Evolutionary conservation across 2,888 invertebrate genomes (phyloP).

Genomic region (Leptinotarsa tumamoca): DNA sequence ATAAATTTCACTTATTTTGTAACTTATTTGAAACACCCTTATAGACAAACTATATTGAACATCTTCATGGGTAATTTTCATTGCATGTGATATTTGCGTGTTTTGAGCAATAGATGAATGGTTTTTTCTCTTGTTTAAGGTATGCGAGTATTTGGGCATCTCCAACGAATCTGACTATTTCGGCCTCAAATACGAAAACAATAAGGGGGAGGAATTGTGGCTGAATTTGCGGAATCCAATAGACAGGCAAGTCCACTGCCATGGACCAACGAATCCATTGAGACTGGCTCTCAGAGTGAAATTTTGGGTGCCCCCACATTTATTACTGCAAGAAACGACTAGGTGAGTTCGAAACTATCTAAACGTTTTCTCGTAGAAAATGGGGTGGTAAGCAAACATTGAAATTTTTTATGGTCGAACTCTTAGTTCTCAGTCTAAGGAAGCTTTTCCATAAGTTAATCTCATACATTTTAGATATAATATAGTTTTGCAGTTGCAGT

Average conservation of each 20-base stretch:
- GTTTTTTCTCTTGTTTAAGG: slow-evolving; percentile 69
- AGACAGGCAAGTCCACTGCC: slow-evolving; percentile 74
- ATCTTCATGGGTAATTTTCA: background rate
- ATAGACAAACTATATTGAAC: too few species aligned
- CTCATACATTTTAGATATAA: too few species aligned
- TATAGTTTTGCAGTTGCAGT: too few species aligned
- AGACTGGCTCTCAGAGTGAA: slow-evolving; percentile 83
- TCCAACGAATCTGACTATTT: slow-evolving; percentile 90
- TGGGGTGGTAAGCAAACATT: too few species aligned
- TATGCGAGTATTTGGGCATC: slow-evolving; percentile 85
- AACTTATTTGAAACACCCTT: too few species aligned
- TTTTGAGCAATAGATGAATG: background rate
- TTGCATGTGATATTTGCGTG: background rate
- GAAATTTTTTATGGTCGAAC: too few species aligned
- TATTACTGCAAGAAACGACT: slow-evolving; percentile 85
- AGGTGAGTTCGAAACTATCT: slow-evolving; percentile 66
- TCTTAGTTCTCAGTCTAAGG: too few species aligned
- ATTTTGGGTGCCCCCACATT: slow-evolving; percentile 92
- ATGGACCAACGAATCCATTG: slow-evolving; percentile 72
- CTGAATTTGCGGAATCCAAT: slow-evolving; percentile 87
- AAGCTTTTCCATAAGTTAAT: too few species aligned
- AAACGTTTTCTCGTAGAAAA: too few species aligned
- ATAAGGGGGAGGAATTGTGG: slow-evolving; percentile 82
- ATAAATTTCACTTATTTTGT: too few species aligned
- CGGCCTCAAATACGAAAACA: slow-evolving; percentile 77